Percentiles rank a stretch among this genome's conserved stretches.
Evolutionary conservation across 2,113 vertebrate genomes (phyloP).

Genomic region (Fukomys damarensis): DNA sequence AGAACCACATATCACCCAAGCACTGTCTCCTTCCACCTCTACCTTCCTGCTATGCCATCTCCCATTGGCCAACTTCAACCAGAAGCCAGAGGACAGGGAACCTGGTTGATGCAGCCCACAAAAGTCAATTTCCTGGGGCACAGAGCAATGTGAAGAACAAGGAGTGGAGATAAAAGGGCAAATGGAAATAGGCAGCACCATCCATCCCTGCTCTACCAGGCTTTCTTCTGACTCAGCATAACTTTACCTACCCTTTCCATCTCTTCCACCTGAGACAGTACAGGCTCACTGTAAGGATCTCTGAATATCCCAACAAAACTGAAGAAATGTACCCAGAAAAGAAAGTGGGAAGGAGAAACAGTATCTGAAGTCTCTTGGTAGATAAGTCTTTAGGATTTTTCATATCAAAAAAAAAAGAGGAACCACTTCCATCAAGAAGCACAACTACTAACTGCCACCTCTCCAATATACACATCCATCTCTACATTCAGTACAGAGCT

Average conservation of each 20-base stretch:
- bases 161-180: neutral
- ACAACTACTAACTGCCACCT: neutral
- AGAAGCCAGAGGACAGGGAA: neutral
- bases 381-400: neutral
- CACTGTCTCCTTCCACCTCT: neutral
- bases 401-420: neutral
- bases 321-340: neutral
- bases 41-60: neutral
- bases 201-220: neutral
- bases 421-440: neutral
- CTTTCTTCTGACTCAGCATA: neutral
- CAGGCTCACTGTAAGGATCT: neutral
- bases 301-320: neutral
- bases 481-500: neutral
- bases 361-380: neutral
- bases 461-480: neutral
- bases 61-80: neutral
- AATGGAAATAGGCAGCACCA: neutral
- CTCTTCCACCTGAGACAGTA: neutral
- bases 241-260: neutral
- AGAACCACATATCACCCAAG: rapidly evolving
- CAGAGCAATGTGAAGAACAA: neutral
- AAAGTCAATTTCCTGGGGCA: neutral
- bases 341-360: neutral
- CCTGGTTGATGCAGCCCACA: rapidly evolving